Evolutionary conservation across 1,140 invertebrate species (phyloP), one percentile per base, ranked within the genome.

Genomic region (Vanessa tameamea): DNA sequence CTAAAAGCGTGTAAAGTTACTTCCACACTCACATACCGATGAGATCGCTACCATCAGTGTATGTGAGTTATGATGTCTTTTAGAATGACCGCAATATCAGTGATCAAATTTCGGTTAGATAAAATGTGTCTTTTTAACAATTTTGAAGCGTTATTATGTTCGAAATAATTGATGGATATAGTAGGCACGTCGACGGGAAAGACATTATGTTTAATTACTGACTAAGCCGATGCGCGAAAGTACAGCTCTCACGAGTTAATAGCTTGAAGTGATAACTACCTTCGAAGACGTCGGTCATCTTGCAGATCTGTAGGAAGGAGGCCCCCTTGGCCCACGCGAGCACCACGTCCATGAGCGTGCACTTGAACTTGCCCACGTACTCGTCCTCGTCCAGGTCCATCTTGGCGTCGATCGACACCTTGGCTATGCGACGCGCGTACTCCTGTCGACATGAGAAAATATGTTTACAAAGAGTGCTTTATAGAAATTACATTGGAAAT

Each of bases 201-300:
- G 20, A 20, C 20, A 20, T 20, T 20, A 20, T 20, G 20, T 20
- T 20, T 1, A 20, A 20, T 20, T 20, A 20, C 20, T 20, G 1
- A 20, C 20, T 20, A 1, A 20, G 20, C 20, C 20, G 26, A 31
- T 31, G 37, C 1, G 37, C 37, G 0, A 50, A 14, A 14, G 48
- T 14, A 50, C 13, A n/a, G 4, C 13, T 50, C 9, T 14, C 5
- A 50, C 15, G 48, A 14, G 13, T 50, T 5, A 13, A 50, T n/a
- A 55, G n/a, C 9, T 14, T 6, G 48, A n/a, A 51, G 6, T 80
- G 88, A 43, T 55, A 4, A 5, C 8, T 74, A 96, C 97, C 99
- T 96, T 99, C 99, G 94, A 99, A 99, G 69, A 99, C 97, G 82
- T 99, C 98, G 0, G 98, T 99, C 96, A 99, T 99, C 93, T 98